Percentiles rank a stretch among this genome's conserved stretches.
phyloP scores from a whole-genome alignment of 2,888 invertebrate genomes.

The Orthosia cruda region DNA sequence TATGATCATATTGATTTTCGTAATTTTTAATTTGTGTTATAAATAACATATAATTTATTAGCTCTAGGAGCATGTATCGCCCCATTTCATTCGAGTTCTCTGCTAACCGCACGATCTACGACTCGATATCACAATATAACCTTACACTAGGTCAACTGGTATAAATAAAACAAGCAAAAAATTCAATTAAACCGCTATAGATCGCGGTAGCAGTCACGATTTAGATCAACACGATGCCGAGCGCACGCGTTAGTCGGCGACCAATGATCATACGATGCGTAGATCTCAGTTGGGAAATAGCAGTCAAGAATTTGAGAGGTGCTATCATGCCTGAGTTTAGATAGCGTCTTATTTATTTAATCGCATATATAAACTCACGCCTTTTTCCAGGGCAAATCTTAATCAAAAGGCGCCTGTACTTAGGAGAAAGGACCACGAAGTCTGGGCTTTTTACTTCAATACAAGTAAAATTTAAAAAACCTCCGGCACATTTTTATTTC shows the following conservation, averaged over 20 bases:
- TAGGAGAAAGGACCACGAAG: background rate
- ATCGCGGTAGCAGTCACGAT: constrained; percentile 65
- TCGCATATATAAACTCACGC: no score
- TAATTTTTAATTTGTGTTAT: no score
- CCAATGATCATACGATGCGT: constrained; percentile 42
- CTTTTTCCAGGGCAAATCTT: no score
- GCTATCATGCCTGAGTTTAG: background rate
- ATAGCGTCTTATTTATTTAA: background rate
- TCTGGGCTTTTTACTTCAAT: background rate
- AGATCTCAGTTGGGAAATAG: constrained; percentile 37
- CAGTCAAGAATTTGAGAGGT: constrained; percentile 32
- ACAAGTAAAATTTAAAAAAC: no score
- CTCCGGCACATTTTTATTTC: no score
- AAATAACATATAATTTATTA: background rate
- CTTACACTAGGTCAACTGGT: constrained; percentile 24
- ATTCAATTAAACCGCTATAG: constrained; percentile 53
- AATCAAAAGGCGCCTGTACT: no score
- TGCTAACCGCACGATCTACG: background rate
- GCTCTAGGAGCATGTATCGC: background rate
- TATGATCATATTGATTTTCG: no score
- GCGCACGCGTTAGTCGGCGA: constrained; percentile 40
- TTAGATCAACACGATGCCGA: constrained; percentile 54
- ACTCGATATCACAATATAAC: background rate
- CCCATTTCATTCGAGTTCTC: background rate
- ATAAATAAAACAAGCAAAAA: constrained; percentile 51